Conservation (phyloP, 2,888 invertebrate genomes). For the Merodon equestris region DNA sequence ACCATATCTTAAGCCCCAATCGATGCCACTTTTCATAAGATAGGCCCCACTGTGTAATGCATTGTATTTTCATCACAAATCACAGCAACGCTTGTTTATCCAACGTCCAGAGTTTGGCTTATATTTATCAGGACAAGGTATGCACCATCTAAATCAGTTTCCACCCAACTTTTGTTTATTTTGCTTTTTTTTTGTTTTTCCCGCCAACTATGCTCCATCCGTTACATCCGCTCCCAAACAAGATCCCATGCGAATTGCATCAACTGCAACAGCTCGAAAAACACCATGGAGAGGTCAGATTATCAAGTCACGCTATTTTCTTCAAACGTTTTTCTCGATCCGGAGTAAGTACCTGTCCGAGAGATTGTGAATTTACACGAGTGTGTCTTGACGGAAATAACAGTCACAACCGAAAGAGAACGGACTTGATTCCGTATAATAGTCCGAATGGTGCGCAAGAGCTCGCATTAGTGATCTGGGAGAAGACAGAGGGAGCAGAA, state of each 20-base stretch:
- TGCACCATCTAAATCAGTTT: slow-evolving; percentile 43
- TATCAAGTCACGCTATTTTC: slow-evolving; percentile 67
- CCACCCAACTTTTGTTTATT: slow-evolving; percentile 34
- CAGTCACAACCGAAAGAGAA: slow-evolving; percentile 39
- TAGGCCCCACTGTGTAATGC: slow-evolving; percentile 11
- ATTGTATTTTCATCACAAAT: too few species aligned
- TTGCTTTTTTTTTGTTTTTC: too few species aligned
- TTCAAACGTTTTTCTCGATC: slow-evolving; percentile 37
- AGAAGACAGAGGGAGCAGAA: slow-evolving; percentile 34
- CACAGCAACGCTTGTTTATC: too few species aligned
- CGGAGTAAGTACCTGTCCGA: slow-evolving; percentile 57
- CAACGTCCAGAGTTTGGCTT: slow-evolving; percentile 5
- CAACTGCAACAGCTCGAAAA: slow-evolving; percentile 34
- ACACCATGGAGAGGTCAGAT: slow-evolving; percentile 64
- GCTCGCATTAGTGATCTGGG: neutral
- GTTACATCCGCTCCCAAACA: slow-evolving; percentile 27
- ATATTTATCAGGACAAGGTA: slow-evolving; percentile 22
- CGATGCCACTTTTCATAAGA: too few species aligned
- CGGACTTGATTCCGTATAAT: slow-evolving; percentile 10
- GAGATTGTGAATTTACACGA: slow-evolving; percentile 51
- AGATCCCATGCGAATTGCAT: slow-evolving; percentile 25
- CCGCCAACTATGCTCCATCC: too few species aligned
- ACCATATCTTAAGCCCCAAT: too few species aligned
- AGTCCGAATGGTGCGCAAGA: slow-evolving; percentile 2
- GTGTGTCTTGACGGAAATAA: slow-evolving; percentile 42